Percentiles rank a stretch among this genome's conserved stretches.
phyloP scores from a whole-genome alignment of 2,797 vertebrate genomes.

The Percopsis omiscomaycus region DNA sequence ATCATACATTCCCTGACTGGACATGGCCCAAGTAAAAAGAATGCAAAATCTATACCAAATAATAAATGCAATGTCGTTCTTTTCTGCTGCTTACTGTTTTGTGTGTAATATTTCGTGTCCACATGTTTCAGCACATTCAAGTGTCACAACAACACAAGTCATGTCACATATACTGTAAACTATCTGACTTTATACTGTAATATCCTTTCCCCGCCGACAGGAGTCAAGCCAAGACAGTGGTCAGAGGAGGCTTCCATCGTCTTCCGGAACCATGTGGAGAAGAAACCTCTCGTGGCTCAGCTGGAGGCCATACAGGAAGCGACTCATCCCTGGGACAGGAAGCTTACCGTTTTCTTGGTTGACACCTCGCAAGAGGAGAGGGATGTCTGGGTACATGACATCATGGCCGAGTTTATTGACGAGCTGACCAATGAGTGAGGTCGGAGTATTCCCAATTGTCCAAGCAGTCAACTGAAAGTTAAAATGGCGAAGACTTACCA shows the following conservation, averaged over 20 bases:
- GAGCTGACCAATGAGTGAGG: conserved; percentile 70
- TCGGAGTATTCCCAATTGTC: background rate
- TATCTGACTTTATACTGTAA: background rate
- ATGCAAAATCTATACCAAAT: too few species aligned
- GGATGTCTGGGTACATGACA: conserved; percentile 96
- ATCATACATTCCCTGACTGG: too few species aligned
- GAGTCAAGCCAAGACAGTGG: conserved; percentile 88
- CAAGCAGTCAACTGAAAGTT: conserved; percentile 19
- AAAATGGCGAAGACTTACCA: conserved; percentile 18
- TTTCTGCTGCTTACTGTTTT: too few species aligned
- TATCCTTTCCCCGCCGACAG: conserved; percentile 62
- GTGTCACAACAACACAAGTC: too few species aligned
- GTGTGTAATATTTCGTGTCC: too few species aligned
- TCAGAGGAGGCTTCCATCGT: conserved; percentile 95
- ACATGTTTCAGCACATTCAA: too few species aligned
- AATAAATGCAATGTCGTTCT: too few species aligned
- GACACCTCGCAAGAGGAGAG: conserved; percentile 91
- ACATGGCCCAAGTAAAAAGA: too few species aligned
- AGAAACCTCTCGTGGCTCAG: conserved; percentile 94
- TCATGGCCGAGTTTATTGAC: conserved; percentile 90
- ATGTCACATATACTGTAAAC: too few species aligned
- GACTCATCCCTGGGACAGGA: conserved; percentile 85
- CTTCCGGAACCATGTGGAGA: conserved; percentile 96
- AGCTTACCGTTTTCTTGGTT: conserved; percentile 87
- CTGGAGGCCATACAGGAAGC: conserved; percentile 85